Base-by-base conservation (phyloP, 1,140 invertebrate genomes). In the Penaeus japonicus region DNA sequence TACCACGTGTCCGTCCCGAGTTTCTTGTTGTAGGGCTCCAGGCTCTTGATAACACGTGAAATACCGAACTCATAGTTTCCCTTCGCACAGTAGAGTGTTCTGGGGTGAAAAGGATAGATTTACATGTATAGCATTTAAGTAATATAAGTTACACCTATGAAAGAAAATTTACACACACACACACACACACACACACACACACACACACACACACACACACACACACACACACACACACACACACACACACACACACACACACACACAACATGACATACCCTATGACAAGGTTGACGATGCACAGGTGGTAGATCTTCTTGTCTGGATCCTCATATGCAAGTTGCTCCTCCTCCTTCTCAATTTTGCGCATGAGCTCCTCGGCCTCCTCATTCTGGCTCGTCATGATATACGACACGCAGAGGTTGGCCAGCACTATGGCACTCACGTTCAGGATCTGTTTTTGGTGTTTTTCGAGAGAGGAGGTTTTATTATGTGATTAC, bases 21-120 rank as follows among this genome's bases (percentile, higher is more conserved):
- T 92, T 99, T 99, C 92, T 98, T 98, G 91, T 97, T 97, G 91
- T 97, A 98, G 0, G 98, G 98, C 92, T 99, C 98, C 35, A 99
- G 93, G 87, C 97, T 98, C 93, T 99, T 98, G 92, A 99, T 98
- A 0, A 99, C 97, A 90, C 99, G 94, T 0, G 98, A 99, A 91
- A 99, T 98, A 10, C 99, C 99, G 93, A 99, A 99, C 92, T 99
- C 99, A 91, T 99, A 99, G 93, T 99, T 99, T 0, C 98, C 98
- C 93, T 99, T 99, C 0, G 98, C 96, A 92, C 99, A 99, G 92
- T 99, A 99, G 5, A 99, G 93, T 1, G 99, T 99, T 79, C 89
- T 89, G 54, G 62, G 65, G 84, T 57, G 24, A 57, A 70, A 73
- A 22, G 54, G 32, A n/a, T 32, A 10, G 5, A 32, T 62, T 18